Evolutionary conservation across 2,888 invertebrate species (phyloP).

Genomic region (Alsophila aescularia): DNA sequence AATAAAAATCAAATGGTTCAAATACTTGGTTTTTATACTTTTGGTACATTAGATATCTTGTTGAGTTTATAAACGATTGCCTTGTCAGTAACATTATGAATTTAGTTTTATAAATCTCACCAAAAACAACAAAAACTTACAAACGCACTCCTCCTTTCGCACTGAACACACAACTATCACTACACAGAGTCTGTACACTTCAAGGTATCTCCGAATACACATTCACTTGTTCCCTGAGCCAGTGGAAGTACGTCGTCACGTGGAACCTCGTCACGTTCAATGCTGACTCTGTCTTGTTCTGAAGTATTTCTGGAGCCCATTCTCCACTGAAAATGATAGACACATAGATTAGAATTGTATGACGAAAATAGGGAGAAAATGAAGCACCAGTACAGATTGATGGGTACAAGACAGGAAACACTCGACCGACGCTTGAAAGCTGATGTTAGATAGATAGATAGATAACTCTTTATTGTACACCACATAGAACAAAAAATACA

Average conservation of each 20-base stretch:
- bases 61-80: too few relatives aligned
- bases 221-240: constrained; percentile 92
- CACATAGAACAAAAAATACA: too few relatives aligned
- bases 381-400: too few relatives aligned
- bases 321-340: constrained; percentile 85
- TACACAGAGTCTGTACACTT: constrained; percentile 49
- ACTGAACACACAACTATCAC: constrained; percentile 49
- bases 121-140: constrained; percentile 1
- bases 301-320: constrained; percentile 90
- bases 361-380: too few relatives aligned
- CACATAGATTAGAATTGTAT: background rate
- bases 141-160: constrained; percentile 49
- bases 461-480: too few relatives aligned
- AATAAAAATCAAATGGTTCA: too few relatives aligned
- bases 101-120: background rate
- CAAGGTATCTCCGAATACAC: constrained; percentile 89
- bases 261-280: constrained; percentile 88
- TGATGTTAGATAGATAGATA: too few relatives aligned
- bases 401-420: too few relatives aligned
- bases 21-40: too few relatives aligned
- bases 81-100: background rate
- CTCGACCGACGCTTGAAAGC: too few relatives aligned
- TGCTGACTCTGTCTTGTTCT: constrained; percentile 86
- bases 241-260: constrained; percentile 88
- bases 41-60: too few relatives aligned